Evolutionary conservation across 2,797 vertebrate genomes (phyloP).

Genomic region (Luscinia luscinia): DNA sequence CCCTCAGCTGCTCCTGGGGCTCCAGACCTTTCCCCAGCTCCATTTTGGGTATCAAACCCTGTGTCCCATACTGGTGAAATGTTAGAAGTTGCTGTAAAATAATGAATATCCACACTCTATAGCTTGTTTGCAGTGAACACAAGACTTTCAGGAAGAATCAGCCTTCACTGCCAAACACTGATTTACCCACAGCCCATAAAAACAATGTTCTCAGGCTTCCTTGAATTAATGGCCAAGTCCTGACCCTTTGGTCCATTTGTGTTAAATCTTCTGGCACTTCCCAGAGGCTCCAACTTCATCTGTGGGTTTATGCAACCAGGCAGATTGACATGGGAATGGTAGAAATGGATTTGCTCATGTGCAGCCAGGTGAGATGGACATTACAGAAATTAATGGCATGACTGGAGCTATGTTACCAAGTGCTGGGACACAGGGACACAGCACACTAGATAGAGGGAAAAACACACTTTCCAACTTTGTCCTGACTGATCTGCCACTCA

Average conservation of each 20-base stretch:
- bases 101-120: rapidly evolving
- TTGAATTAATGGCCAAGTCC: neutral
- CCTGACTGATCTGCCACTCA: neutral
- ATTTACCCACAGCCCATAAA: neutral
- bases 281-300: neutral
- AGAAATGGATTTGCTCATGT: neutral
- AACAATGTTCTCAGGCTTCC: neutral
- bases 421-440: neutral
- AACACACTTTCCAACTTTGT: neutral
- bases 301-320: neutral
- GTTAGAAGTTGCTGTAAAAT: neutral
- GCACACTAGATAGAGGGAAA: neutral
- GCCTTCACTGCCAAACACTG: neutral
- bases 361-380: neutral
- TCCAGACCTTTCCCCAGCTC: neutral
- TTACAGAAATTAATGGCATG: neutral
- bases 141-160: neutral
- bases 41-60: neutral
- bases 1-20: rapidly evolving
- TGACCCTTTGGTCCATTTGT: neutral
- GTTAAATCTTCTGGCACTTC: neutral
- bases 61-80: neutral
- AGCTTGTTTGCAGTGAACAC: neutral
- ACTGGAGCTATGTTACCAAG: neutral
- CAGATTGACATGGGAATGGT: rapidly evolving